Evolutionary conservation across 2,888 invertebrate genomes (phyloP), one percentile per base, ranked within the genome.

Genomic region (Epinotia demarniana): DNA sequence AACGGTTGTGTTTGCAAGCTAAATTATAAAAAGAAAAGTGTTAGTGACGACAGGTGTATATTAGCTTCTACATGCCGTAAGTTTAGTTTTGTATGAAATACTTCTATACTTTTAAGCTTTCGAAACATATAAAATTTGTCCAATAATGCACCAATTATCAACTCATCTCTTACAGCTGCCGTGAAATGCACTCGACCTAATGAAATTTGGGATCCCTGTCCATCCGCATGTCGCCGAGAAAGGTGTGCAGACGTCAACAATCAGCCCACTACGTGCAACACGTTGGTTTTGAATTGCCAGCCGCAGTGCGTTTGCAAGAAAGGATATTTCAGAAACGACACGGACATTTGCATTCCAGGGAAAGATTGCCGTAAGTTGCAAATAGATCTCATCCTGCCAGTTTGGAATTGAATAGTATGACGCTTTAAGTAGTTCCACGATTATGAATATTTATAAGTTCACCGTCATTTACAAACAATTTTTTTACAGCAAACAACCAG

Each of bases 271-370:
- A 73, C 76, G 0, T 88, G 89, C 77, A 83, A 88, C 69, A 82
- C 86, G 2, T 73, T 85, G 0, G 57, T 86, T 0, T 73, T 82
- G 18, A 85, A 86, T 58, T 89, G 89, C 77, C 76, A 86, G 9
- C 89, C 89, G 27, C 77, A 67, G 60, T 88, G 89, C 69, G 77
- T 83, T 3, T 89, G 89, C 62, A 77, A 76, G 60, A 79, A 87
- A 60, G 69, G 78, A n/a, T 72, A 79, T 72, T 87, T 81, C 16
- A 86, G 89, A 72, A 82, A 87, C 72, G 76, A 74, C 0, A 66
- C 62, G 0, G 85, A 79, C 16, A 73, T 81, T 16, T 88, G 88
- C 63, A 79, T 88, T 6, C 80, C 82, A 3, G 77, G 79, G 11
- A 39, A 75, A 0, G 76, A 85, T 19, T 88, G 88, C 73, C 77